Conservation (phyloP, 2,888 invertebrate species). For the Dusona sp. region DNA sequence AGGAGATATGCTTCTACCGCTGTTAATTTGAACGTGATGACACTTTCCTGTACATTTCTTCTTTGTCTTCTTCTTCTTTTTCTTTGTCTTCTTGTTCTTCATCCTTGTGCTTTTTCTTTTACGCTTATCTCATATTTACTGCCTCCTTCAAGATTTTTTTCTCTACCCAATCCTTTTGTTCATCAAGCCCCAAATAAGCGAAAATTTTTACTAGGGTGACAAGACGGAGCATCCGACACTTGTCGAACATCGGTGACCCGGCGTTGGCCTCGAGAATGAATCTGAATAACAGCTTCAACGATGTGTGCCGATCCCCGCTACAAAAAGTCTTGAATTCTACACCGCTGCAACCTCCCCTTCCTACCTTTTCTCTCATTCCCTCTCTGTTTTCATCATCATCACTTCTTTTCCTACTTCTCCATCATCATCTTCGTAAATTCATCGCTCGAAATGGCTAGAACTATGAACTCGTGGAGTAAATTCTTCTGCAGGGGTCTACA, state of each 20-base stretch:
- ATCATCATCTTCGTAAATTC: constrained; percentile 32
- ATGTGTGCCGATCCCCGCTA: constrained; percentile 32
- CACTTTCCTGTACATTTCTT: neutral
- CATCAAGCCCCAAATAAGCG: constrained; percentile 18
- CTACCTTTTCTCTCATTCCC: neutral
- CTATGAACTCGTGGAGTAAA: constrained; percentile 14
- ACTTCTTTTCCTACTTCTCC: neutral
- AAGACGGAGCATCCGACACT: neutral
- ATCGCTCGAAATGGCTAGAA: constrained; percentile 46
- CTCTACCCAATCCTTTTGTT: constrained; percentile 28
- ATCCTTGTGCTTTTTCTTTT: neutral
- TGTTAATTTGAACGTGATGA: neutral
- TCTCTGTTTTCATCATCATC: neutral
- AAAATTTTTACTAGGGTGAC: constrained; percentile 18
- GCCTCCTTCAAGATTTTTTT: neutral
- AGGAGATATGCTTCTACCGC: neutral
- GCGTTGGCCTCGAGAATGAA: constrained; percentile 19
- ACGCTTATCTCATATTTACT: neutral
- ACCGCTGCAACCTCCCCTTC: neutral
- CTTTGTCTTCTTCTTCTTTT: neutral
- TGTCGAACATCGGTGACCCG: constrained; percentile 28
- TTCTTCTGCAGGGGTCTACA: neutral
- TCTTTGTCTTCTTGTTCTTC: constrained; percentile 5
- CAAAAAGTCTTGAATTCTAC: constrained; percentile 7
- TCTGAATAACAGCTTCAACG: constrained; percentile 55